Conservation (phyloP, 2,113 vertebrate genomes). For the Lophochroa leadbeateri region DNA sequence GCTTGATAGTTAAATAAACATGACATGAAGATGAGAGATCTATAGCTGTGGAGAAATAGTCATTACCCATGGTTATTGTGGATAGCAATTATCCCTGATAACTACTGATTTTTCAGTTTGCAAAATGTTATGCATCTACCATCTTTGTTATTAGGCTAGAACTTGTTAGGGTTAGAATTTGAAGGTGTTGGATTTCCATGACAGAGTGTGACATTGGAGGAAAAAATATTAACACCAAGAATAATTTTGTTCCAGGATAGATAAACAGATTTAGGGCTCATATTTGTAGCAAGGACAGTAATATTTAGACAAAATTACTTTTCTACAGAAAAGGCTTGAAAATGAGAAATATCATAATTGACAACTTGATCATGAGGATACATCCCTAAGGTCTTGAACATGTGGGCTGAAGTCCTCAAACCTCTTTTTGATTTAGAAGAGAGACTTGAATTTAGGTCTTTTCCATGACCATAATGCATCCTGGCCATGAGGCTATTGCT, state of each 20-base stretch:
- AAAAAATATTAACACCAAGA: neutral
- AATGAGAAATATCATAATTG: neutral
- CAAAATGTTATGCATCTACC: neutral
- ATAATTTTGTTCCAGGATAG: neutral
- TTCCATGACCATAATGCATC: neutral
- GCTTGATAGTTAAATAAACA: neutral
- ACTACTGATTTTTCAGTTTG: neutral
- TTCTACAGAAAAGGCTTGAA: neutral
- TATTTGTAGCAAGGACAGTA: neutral
- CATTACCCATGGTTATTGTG: neutral
- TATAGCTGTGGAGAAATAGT: neutral
- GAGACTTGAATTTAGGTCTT: neutral
- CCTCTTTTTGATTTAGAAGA: neutral
- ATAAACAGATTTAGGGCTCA: neutral
- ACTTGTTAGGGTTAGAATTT: neutral
- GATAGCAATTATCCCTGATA: neutral
- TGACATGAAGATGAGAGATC: neutral
- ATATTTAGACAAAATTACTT: neutral
- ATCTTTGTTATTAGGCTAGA: neutral
- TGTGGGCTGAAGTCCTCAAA: neutral
- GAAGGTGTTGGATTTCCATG: neutral
- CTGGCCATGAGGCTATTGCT: neutral
- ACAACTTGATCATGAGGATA: neutral
- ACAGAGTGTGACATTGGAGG: neutral
- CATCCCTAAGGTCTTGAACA: neutral